phyloP scores from a whole-genome alignment of 2,113 vertebrate species.

The Montifringilla adamsi region DNA sequence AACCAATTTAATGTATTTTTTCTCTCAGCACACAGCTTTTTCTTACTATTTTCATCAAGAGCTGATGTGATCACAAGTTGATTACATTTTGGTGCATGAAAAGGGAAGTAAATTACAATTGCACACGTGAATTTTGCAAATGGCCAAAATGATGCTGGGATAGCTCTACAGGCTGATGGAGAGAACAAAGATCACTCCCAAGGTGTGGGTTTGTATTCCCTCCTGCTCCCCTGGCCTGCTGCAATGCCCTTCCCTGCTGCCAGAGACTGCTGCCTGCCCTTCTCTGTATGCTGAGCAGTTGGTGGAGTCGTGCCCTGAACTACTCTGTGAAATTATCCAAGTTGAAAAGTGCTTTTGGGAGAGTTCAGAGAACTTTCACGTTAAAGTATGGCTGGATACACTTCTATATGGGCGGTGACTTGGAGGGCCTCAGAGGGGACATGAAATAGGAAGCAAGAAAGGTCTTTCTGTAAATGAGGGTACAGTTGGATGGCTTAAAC shows the following conservation, averaged over 20 bases:
- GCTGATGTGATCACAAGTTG: neutral
- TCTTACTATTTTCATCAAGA: neutral
- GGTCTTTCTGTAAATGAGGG: neutral
- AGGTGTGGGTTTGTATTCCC: neutral
- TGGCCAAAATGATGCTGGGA: neutral
- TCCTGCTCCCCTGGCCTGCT: fast-evolving
- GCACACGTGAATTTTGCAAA: neutral
- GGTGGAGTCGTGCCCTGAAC: neutral
- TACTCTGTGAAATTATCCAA: neutral
- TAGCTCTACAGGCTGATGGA: neutral
- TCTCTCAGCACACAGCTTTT: neutral
- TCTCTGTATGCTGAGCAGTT: neutral
- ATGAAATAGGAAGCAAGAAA: neutral
- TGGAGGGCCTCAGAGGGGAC: neutral
- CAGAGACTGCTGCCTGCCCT: neutral
- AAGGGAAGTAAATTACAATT: neutral
- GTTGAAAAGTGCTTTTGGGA: neutral
- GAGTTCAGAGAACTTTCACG: neutral
- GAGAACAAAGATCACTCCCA: neutral
- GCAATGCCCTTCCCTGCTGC: neutral
- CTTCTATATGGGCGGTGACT: neutral
- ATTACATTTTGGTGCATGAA: neutral
- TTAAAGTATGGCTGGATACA: neutral
- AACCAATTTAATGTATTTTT: neutral
- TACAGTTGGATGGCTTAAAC: neutral